Evolutionary conservation across 2,113 vertebrate species (phyloP), one percentile per base, ranked within the genome.

Genomic region (Semicossyphus pulcher): DNA sequence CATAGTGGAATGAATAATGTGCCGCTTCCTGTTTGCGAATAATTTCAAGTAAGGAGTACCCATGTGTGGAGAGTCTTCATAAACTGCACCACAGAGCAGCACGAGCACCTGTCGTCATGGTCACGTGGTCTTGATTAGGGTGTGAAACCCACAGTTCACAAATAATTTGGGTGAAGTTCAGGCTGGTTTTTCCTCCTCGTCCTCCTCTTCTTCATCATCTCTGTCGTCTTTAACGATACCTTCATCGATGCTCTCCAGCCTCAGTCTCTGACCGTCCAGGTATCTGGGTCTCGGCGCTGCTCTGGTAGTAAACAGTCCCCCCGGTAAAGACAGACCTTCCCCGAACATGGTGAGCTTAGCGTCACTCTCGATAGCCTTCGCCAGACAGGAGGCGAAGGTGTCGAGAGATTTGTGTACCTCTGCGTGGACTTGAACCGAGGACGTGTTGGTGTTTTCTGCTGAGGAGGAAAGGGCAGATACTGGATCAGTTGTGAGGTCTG

Each of bases 171-270:
- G 49, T 4, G 20, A 0, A 14, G 31, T 49, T 20, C 76, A 88
- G 49, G 78, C 39, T 7, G 65, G 57, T 39, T 90, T 73, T 31
- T 87, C 83, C 48, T 92, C 86, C 36, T 44, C 21, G 0, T 82
- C 78, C 25, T 52, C 68, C 45, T 92, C 84, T 0, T 89, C 89
- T 28, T 91, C 89, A 2, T 88, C 82, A 1, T 87, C 86, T 54
- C 78, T 66, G 79, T 93, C 29, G 3, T 95, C 93, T 91, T 89
- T 95, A 51, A 96, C 73, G 4, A 94, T 95, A 67, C 96, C 97
- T 91, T 99, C 98, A 32, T 98, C 96, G 0, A 99, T 99, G 80
- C 97, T 99, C 88, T 98, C 95, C 90, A 99, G 77, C 83, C 94
- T 94, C 62, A 96, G 93, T 88, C 95, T 95, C 85, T 97, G 96